phyloP scores from a whole-genome alignment of 2,888 invertebrate species.

The Spisula subtruncata region DNA sequence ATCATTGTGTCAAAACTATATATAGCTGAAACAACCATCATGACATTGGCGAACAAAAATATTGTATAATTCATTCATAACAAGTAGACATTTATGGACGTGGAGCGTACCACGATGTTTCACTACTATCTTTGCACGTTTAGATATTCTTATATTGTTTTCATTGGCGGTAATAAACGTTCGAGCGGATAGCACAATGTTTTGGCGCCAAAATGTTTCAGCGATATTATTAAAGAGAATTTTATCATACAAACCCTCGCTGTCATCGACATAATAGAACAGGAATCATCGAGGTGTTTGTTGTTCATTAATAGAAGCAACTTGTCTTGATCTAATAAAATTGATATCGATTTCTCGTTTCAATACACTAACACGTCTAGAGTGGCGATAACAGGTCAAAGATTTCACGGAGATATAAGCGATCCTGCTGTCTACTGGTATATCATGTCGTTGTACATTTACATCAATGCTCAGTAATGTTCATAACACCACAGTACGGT shows the following conservation, averaged over 20 bases:
- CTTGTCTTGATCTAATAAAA: slow-evolving; percentile 19
- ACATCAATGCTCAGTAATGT: not conserved
- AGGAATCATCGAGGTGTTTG: not conserved
- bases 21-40: not conserved
- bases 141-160: slow-evolving; percentile 17
- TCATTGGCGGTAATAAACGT: not conserved
- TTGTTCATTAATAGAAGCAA: not conserved
- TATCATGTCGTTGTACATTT: not conserved
- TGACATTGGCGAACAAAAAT: slow-evolving; percentile 5
- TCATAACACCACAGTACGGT: too few species aligned
- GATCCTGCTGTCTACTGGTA: not conserved
- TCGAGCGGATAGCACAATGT: not conserved
- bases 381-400: not conserved
- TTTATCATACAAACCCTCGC: not conserved
- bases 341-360: not conserved
- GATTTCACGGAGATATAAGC: not conserved
- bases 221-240: slow-evolving; percentile 13
- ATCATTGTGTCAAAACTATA: slow-evolving; percentile 32
- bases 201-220: slow-evolving; percentile 10
- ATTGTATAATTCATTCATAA: slow-evolving; percentile 26
- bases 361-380: not conserved
- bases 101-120: not conserved
- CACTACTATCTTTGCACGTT: not conserved
- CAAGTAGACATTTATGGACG: not conserved
- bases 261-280: not conserved